Evolutionary conservation across 1,140 invertebrate genomes (phyloP), one percentile per base, ranked within the genome.

Genomic region (Leptonema lineaticorne): DNA sequence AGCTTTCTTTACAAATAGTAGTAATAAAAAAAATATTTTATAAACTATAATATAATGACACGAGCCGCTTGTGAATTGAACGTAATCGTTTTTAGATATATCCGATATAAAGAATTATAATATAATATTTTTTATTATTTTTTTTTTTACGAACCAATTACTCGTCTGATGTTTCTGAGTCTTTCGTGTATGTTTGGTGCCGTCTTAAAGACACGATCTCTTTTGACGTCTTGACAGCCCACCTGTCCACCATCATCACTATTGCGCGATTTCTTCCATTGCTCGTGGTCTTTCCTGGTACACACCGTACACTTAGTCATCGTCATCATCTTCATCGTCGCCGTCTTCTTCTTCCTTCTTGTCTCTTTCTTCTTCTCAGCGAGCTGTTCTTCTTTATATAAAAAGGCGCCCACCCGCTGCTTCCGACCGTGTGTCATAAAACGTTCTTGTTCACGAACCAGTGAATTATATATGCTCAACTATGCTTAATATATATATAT

Each of bases 221-320:
- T 14, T 53, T 7, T 53, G 50, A 53, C 50, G 27, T 20, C 50
- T 53, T 26, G 50, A 26, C 50, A 26, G 50, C 24, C 27, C 50
- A 26, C 50, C 50, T 53, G 50, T 53, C 50, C 50, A 53, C 50
- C 18, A 53, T 53, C 50, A 53, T 53, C 50, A 24, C n/a, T n/a
- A n/a, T 53, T 24, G 22, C 50, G 50, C 50, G 50, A 24, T 53
- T 53, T 53, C 22, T 24, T 53, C 22, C 24, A 26, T 22, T 24
- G 11, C 37, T 45, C 14, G 14, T n/a, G 37, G 37, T 45, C 14
- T 3, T 45, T 45, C 37, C 16, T 45, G 11, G 4, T 45, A 9
- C 3, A n/a, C 37, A 45, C 16, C 37, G 16, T 45, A 9, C 11
- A 6, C 30, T 6, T 33, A 5, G 11, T 33, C 30, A 33, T 5